Conservation (phyloP, 2,113 vertebrate species). For the Setophaga petechia region DNA sequence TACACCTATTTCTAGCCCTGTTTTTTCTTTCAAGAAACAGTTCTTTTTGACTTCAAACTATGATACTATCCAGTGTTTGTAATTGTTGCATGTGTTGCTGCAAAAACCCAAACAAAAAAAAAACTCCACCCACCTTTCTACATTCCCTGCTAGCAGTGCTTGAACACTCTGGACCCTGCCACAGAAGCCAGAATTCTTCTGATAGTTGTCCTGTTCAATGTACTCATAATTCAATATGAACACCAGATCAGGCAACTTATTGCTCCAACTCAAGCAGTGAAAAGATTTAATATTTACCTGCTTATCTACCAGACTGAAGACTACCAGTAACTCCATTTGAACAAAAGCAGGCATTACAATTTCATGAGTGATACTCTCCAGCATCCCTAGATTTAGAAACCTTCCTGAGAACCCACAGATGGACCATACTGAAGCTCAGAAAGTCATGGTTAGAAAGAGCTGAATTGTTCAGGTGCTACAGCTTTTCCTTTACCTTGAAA, state of each 20-base stretch:
- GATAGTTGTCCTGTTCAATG: neutral
- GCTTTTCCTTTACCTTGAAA: neutral
- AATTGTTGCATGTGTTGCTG: neutral
- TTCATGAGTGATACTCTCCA: neutral
- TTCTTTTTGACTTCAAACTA: neutral
- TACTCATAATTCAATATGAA: neutral
- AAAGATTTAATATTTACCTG: neutral
- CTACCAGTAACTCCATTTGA: neutral
- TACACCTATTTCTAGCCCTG: neutral
- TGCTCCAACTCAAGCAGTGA: neutral
- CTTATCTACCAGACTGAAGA: neutral
- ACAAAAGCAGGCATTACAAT: neutral
- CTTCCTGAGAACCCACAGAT: neutral
- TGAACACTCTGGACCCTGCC: neutral
- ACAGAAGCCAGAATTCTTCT: neutral
- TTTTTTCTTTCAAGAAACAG: neutral
- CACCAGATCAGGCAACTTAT: neutral
- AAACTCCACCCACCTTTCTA: neutral
- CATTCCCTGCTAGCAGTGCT: neutral
- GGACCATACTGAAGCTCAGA: neutral
- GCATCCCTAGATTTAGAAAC: neutral
- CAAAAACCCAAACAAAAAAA: neutral
- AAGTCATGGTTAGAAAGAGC: neutral
- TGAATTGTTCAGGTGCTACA: neutral
- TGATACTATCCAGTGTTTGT: accelerated